Evolutionary conservation across 2,888 invertebrate genomes (phyloP).

Genomic region (Synanthedon tipuliformis): DNA sequence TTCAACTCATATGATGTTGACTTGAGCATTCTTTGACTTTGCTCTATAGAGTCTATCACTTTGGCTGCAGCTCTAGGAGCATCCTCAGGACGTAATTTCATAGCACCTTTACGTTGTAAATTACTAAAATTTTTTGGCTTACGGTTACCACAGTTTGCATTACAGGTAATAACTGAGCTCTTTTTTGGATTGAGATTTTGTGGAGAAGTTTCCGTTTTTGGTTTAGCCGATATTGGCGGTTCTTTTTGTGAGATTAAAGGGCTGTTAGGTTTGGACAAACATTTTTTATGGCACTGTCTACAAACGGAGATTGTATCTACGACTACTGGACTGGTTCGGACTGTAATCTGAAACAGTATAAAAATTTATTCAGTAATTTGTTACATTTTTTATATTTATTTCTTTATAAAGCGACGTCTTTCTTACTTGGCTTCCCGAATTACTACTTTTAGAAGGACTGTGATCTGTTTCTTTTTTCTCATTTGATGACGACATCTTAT

Average conservation of each 20-base stretch:
- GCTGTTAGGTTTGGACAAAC: constrained; percentile 71
- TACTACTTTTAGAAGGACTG: constrained; percentile 80
- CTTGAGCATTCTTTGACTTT: constrained; percentile 63
- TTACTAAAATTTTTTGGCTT: constrained; percentile 48
- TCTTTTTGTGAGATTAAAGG: constrained; percentile 61
- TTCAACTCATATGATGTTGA: constrained; percentile 61
- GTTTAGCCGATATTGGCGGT: constrained; percentile 37
- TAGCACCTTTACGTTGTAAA: constrained; percentile 63
- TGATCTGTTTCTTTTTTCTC: constrained; percentile 72
- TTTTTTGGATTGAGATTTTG: constrained; percentile 50
- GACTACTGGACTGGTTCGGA: constrained; percentile 79
- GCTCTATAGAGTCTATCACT: constrained; percentile 63
- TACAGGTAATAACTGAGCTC: constrained; percentile 51
- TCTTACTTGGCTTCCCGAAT: constrained; percentile 82
- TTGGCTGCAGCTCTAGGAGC: constrained; percentile 55
- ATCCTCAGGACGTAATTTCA: constrained; percentile 60
- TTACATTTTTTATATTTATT: background rate
- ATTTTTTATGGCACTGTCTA: constrained; percentile 83
- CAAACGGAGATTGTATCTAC: constrained; percentile 80
- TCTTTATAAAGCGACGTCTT: background rate
- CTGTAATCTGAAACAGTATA: constrained; percentile 73
- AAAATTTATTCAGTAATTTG: background rate
- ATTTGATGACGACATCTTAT: constrained; percentile 33
- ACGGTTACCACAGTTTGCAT: constrained; percentile 49
- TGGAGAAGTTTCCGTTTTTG: constrained; percentile 47